These are phyloP conservation scores for Molossus alvarezi DNA, from an alignment of 2,797 vertebrate species.

Conservation along the genomic window DNA sequence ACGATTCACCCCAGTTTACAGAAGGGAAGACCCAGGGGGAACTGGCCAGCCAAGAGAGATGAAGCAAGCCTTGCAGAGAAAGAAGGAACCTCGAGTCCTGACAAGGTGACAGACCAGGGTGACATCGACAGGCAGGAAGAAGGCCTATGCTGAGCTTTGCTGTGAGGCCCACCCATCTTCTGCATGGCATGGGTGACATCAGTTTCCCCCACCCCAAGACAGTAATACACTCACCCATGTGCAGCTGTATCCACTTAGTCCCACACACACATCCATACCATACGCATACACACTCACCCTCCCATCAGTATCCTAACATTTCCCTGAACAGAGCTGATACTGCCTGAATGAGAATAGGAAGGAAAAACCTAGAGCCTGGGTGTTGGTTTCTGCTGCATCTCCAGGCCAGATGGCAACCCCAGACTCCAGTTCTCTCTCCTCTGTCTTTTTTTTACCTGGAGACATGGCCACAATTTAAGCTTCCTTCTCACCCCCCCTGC, in stretches of 20 bases:
- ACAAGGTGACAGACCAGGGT: neutral
- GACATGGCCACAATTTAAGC: neutral
- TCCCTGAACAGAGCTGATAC: neutral
- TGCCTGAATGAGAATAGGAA: neutral
- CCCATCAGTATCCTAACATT: neutral
- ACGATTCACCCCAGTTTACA: neutral
- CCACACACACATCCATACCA: neutral
- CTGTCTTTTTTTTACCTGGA: neutral
- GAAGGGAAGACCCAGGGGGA: neutral
- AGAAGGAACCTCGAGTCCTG: neutral
- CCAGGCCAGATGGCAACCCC: neutral
- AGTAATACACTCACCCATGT: conserved; percentile 37
- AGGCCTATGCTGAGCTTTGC: neutral
- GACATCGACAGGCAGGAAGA: neutral
- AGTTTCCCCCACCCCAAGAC: neutral
- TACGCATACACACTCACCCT: neutral
- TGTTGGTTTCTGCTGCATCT: neutral
- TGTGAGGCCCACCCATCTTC: neutral
- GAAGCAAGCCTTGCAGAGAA: neutral
- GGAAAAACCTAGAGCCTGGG: neutral
- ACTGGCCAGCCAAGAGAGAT: neutral
- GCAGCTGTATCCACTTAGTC: conserved; percentile 40
- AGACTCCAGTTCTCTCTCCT: neutral
- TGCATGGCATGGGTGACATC: neutral
- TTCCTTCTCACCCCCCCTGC: neutral